Conservation (phyloP, 2,888 invertebrate genomes). For the Mythimna albipuncta region DNA sequence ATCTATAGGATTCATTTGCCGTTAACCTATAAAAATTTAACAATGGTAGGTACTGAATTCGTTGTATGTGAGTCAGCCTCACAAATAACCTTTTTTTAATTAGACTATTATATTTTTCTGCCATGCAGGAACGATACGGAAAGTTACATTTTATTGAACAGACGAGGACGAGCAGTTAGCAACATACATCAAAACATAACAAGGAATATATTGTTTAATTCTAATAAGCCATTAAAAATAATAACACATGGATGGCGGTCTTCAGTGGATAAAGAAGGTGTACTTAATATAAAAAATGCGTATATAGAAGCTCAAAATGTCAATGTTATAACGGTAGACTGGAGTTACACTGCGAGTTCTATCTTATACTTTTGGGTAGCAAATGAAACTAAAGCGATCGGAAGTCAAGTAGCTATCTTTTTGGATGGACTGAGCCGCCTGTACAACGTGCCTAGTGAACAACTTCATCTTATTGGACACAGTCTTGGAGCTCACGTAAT, state of each 20-base stretch:
- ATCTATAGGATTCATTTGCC: background rate
- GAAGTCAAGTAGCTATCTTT: constrained; percentile 70
- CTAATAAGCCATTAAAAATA: constrained; percentile 78
- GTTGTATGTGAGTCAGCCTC: background rate
- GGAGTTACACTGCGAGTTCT: constrained; percentile 75
- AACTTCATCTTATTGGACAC: constrained; percentile 78
- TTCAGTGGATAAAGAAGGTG: constrained; percentile 75
- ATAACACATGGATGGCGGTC: constrained; percentile 90
- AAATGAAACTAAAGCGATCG: constrained; percentile 71
- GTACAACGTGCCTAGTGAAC: constrained; percentile 70
- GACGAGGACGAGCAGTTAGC: constrained; percentile 59
- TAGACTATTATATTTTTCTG: constrained; percentile 1
- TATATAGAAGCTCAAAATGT: constrained; percentile 79
- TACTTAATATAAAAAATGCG: constrained; percentile 80
- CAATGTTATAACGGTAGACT: constrained; percentile 84
- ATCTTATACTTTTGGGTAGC: constrained; percentile 76
- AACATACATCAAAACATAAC: constrained; percentile 32
- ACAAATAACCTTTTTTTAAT: background rate
- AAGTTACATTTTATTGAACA: constrained; percentile 68
- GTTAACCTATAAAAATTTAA: background rate
- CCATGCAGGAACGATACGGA: constrained; percentile 67
- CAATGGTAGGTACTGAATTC: background rate
- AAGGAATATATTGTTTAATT: constrained; percentile 43
- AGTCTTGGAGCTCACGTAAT: constrained; percentile 81
- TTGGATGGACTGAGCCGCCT: constrained; percentile 64